Evolutionary conservation across 2,888 invertebrate species (phyloP).

Genomic region (Sinelater perroti): DNA sequence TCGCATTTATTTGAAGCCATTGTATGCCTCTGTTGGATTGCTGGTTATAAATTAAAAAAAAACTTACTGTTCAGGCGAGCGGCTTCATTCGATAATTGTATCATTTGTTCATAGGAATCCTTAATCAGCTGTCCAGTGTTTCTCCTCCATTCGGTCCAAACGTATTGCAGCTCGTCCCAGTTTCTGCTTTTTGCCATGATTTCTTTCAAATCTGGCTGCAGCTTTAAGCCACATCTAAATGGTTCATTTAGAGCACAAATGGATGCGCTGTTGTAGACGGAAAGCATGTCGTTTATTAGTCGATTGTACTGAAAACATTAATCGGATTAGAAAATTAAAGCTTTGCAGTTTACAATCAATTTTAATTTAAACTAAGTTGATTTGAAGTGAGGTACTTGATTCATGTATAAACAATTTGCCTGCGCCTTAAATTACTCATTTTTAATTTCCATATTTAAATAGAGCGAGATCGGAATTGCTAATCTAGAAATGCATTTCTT

Average conservation of each 20-base stretch:
- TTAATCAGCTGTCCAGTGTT: conserved; percentile 82
- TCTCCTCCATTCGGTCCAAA: conserved; percentile 91
- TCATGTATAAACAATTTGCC: conserved; percentile 1
- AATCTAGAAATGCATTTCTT: conserved; percentile 12
- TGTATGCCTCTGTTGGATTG: too few species aligned
- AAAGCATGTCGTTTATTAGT: conserved; percentile 87
- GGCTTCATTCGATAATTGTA: conserved; percentile 81
- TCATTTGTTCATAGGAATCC: conserved; percentile 82
- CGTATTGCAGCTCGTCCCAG: conserved; percentile 87
- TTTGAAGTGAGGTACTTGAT: neutral
- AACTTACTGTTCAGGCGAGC: conserved; percentile 81
- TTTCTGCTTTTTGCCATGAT: conserved; percentile 84
- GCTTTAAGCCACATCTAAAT: conserved; percentile 80
- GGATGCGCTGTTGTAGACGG: conserved; percentile 85
- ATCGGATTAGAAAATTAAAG: too few species aligned
- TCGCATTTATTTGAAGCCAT: neutral
- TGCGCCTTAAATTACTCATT: neutral
- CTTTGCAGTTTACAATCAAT: too few species aligned
- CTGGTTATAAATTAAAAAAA: too few species aligned
- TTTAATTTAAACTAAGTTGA: too few species aligned
- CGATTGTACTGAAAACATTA: conserved; percentile 77
- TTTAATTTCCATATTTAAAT: too few species aligned
- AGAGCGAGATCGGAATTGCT: too few species aligned
- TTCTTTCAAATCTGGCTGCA: conserved; percentile 79
- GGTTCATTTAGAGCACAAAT: conserved; percentile 87